Conservation (phyloP, 1,140 invertebrate genomes). For the Zaprionus gabonicus region DNA sequence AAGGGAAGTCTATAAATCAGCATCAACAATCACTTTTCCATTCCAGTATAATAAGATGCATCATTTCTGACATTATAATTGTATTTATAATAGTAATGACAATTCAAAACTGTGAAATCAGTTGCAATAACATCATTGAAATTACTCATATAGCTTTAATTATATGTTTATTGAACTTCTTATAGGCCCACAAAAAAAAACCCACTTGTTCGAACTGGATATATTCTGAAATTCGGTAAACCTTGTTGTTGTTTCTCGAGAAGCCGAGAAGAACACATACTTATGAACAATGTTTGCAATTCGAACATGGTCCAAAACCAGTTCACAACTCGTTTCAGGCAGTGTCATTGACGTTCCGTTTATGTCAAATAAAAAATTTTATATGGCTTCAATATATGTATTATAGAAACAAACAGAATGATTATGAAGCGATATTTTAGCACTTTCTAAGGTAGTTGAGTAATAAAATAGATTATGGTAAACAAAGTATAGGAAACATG, state of each 20-base stretch:
- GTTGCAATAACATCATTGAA: background rate
- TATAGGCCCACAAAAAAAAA: constrained; percentile 4
- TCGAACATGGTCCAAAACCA: constrained; percentile 56
- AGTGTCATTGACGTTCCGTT: constrained; percentile 45
- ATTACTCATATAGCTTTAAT: background rate
- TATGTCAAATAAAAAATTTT: constrained; percentile 23
- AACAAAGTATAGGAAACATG: background rate
- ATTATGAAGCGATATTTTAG: constrained; percentile 3
- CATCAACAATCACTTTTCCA: background rate
- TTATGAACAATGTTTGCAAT: constrained; percentile 30
- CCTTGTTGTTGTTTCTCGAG: constrained; percentile 1
- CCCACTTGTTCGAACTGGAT: background rate
- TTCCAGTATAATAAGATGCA: background rate
- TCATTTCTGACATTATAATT: constrained; percentile 1
- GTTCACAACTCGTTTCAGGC: constrained; percentile 63
- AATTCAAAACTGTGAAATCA: background rate
- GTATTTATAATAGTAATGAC: too few relatives aligned
- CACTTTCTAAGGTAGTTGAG: background rate
- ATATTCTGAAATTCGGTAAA: constrained; percentile 3
- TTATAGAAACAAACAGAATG: constrained; percentile 25
- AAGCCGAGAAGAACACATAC: constrained; percentile 18
- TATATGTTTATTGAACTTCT: background rate
- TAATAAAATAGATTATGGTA: background rate
- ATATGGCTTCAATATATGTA: constrained; percentile 39
- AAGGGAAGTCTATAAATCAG: constrained; percentile 6